Conservation (phyloP, 2,797 vertebrate species). For the Coilia nasus region DNA sequence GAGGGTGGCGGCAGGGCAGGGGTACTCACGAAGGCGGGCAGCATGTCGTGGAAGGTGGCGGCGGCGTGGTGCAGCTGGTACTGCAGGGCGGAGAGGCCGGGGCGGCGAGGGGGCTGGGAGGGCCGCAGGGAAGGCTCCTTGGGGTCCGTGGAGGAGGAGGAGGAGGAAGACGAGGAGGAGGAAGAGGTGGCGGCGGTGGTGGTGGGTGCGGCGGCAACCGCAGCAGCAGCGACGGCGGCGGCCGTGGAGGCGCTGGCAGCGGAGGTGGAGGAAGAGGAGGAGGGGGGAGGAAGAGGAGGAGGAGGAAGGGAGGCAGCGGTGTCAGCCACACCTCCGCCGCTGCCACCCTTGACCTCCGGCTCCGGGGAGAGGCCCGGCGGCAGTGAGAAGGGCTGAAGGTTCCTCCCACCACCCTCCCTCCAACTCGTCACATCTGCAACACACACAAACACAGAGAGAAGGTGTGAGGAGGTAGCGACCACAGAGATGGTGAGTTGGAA, state of each 20-base stretch:
- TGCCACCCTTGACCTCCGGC: constrained; percentile 72
- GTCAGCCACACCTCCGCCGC: constrained; percentile 61
- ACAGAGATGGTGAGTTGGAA: no score
- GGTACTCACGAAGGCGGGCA: constrained; percentile 96
- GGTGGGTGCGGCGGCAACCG: constrained; percentile 63
- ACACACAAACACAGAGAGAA: not conserved
- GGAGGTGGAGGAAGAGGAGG: constrained; percentile 73
- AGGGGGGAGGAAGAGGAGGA: constrained; percentile 47
- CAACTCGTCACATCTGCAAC: constrained; percentile 95
- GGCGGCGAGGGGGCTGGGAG: constrained; percentile 86
- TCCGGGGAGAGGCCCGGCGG: constrained; percentile 71
- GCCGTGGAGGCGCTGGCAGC: constrained; percentile 78
- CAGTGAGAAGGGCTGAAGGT: constrained; percentile 80
- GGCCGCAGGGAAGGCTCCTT: constrained; percentile 93
- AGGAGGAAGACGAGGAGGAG: constrained; percentile 67
- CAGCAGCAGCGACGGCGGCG: constrained; percentile 63
- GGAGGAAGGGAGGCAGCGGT: constrained; percentile 63
- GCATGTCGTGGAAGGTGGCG: constrained; percentile 96
- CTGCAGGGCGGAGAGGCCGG: constrained; percentile 84
- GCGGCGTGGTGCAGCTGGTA: constrained; percentile 91
- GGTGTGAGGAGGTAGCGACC: no score
- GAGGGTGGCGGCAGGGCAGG: not conserved
- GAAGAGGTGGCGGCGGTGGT: constrained; percentile 51
- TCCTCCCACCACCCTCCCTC: constrained; percentile 99
- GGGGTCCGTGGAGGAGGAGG: constrained; percentile 73